Evolutionary conservation across 2,113 vertebrate genomes (phyloP).

Genomic region (Phylloscopus trochiloides): DNA sequence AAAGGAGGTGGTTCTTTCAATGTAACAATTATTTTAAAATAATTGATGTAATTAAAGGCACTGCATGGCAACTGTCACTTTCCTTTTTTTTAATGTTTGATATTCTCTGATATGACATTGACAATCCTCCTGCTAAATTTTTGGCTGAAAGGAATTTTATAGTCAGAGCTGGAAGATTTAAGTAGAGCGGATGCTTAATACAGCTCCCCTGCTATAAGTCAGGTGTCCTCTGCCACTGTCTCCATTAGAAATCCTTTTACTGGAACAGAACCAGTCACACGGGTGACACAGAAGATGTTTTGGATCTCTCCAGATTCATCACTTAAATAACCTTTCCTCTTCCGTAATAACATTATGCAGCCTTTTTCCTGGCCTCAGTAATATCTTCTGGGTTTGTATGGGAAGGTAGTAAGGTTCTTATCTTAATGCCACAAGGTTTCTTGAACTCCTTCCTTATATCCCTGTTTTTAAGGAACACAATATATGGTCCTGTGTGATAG

Average conservation of each 20-base stretch:
- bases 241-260: not conserved
- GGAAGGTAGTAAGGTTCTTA: not conserved
- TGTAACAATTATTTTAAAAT: not conserved
- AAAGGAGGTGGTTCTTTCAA: not conserved
- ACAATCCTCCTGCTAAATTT: not conserved
- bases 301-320: not conserved
- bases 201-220: not conserved
- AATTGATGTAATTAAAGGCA: not conserved
- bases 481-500: not conserved
- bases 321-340: not conserved
- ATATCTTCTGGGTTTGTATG: not conserved
- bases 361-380: not conserved
- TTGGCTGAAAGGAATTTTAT: not conserved
- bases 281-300: not conserved
- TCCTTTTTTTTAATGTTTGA: not conserved
- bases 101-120: not conserved
- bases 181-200: not conserved
- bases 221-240: not conserved
- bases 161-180: not conserved
- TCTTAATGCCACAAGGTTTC: not conserved
- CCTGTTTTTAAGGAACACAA: not conserved
- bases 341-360: not conserved
- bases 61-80: not conserved
- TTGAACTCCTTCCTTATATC: not conserved
- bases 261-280: not conserved